Base-by-base conservation (phyloP, 2,888 invertebrate species). In the Isoperla grammatica region DNA sequence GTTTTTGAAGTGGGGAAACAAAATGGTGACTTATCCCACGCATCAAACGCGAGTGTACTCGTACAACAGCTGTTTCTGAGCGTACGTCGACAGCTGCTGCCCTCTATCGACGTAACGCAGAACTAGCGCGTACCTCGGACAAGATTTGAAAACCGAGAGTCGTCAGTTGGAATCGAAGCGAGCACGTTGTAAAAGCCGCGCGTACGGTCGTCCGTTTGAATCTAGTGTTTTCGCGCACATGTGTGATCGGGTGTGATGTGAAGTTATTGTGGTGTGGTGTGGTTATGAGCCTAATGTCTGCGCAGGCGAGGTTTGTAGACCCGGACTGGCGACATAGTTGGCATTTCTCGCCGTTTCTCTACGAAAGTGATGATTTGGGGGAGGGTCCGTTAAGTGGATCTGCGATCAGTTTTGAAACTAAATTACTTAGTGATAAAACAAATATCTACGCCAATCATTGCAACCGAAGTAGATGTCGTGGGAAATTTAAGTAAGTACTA, bases 301-400 rank as follows among this genome's bases (percentile, higher is more conserved):
- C 15, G 15, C 17, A 53, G 17, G 12, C 37, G 15, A 37, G 39
- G 11, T 35, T 39, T 13, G 39, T 39, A 3, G 53, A 53, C 3
- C 11, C 39, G 2, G 53, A 53, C 11, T 71, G 69, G 70, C 70
- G 73, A 61, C 73, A 73, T 69, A 73, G 73, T 70, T 73, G 73
- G 73, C 73, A 73, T 64, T 70, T 70, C 68, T 72, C 72, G 63
- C 69, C 71, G 63, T 69, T 71, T 65, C 67, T 71, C 15, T 29
- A 49, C 29, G 49, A 49, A 22, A 37, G 20, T 39, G 53, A 53
- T 37, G 8, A 39, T 11, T 37, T 37, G 8, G 17, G 9, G 3
- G 22, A 46, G 12, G 20, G 37, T 11, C 17, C 53, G 15, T 39
- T 53, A 37, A 19, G 53, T 53, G 53, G 19, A 15, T 22, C 53